Percentiles rank a stretch among this genome's conserved stretches.
Conservation (phyloP, 2,113 vertebrate species). For the Oxyura jamaicensis region DNA sequence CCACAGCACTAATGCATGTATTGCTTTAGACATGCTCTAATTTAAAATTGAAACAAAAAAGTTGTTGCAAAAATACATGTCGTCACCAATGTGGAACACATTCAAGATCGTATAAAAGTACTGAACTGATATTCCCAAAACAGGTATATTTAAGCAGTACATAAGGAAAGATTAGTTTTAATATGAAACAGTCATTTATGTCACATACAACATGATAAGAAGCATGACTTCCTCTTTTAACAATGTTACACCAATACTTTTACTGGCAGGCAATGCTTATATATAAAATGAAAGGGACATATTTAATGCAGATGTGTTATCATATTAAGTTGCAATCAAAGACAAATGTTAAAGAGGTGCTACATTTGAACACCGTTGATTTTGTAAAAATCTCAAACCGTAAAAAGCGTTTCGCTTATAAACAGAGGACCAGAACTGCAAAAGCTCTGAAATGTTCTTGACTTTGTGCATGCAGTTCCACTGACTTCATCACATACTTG, state of each 20-base stretch:
- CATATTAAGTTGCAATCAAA: not conserved
- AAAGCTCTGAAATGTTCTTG: not conserved
- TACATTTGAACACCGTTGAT: conserved; percentile 18
- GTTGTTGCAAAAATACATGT: conserved; percentile 82
- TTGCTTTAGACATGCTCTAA: conserved; percentile 80
- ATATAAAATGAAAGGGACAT: conserved; percentile 64
- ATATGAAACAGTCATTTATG: conserved; percentile 84
- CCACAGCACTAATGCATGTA: conserved; percentile 81
- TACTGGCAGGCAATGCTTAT: conserved; percentile 74
- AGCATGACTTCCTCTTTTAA: conserved; percentile 74
- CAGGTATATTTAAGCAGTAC: conserved; percentile 84
- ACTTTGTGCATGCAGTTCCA: not conserved
- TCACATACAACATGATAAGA: conserved; percentile 81
- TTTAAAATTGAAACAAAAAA: conserved; percentile 73
- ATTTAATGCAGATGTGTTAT: conserved; percentile 32
- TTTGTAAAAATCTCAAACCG: conserved; percentile 63
- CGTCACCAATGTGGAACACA: conserved; percentile 87
- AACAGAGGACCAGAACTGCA: not conserved
- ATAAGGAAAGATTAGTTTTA: conserved; percentile 81
- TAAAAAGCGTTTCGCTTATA: not conserved
- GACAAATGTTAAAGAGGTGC: conserved; percentile 44
- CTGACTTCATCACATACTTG: not conserved
- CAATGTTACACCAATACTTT: conserved; percentile 72
- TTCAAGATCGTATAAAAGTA: conserved; percentile 82
- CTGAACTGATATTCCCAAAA: conserved; percentile 84